Conservation (phyloP, 2,797 vertebrate genomes). For the Liparis tanakae region DNA sequence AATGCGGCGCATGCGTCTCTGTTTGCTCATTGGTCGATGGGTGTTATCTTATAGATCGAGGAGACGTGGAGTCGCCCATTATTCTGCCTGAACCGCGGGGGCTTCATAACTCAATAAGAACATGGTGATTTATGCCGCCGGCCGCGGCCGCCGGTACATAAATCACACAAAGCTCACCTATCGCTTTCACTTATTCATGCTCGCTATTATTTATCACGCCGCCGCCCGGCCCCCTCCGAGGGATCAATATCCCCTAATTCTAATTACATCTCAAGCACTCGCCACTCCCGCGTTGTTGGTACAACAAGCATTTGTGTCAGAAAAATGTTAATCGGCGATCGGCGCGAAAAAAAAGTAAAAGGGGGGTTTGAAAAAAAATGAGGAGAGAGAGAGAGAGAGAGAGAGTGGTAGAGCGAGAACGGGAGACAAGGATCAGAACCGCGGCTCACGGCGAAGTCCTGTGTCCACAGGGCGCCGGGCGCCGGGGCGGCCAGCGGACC, state of each 20-base stretch:
- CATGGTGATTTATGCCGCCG: slow-evolving; percentile 83
- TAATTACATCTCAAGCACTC: slow-evolving; percentile 85
- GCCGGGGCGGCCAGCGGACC: slow-evolving; percentile 57
- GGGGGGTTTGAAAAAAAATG: slow-evolving; percentile 52
- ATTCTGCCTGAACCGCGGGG: slow-evolving; percentile 75
- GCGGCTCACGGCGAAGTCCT: slow-evolving; percentile 70
- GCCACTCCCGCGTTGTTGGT: slow-evolving; percentile 77
- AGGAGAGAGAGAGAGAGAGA: not conserved
- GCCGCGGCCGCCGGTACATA: slow-evolving; percentile 77
- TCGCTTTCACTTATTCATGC: slow-evolving; percentile 86
- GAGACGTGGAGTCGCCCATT: slow-evolving; percentile 78
- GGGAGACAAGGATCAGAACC: slow-evolving; percentile 75
- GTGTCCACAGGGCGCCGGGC: slow-evolving; percentile 74
- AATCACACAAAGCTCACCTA: slow-evolving; percentile 85
- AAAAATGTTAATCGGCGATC: slow-evolving; percentile 85
- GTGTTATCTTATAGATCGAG: slow-evolving; percentile 67
- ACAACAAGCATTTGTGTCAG: slow-evolving; percentile 78
- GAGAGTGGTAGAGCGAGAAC: slow-evolving; percentile 35
- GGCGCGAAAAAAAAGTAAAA: slow-evolving; percentile 3
- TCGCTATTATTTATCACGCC: slow-evolving; percentile 84
- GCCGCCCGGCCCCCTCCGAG: slow-evolving; percentile 61
- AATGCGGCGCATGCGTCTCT: slow-evolving; percentile 24
- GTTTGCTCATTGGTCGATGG: slow-evolving; percentile 48
- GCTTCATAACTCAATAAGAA: slow-evolving; percentile 88
- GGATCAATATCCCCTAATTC: slow-evolving; percentile 88